These are phyloP conservation scores for Cataglyphis hispanica DNA, from an alignment of 1,140 invertebrate genomes.

Conservation along the genomic window DNA sequence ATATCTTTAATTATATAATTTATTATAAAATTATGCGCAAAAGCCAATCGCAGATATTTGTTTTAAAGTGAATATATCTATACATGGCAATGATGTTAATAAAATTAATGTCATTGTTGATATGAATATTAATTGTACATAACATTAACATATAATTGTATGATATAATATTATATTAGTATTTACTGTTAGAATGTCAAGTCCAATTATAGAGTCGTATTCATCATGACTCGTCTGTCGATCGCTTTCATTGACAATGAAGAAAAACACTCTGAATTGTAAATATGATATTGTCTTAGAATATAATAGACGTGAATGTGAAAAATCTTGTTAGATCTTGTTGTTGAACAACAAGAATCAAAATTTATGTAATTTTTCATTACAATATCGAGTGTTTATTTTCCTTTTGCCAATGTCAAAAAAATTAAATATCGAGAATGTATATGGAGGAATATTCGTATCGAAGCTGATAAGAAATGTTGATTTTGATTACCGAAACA, in stretches of 20 bases:
- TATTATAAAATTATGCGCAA: slow-evolving; percentile 5
- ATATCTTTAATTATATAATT: background rate
- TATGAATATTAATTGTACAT: slow-evolving; percentile 66
- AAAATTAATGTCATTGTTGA: slow-evolving; percentile 5
- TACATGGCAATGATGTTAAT: slow-evolving; percentile 17
- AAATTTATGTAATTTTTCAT: slow-evolving; percentile 21
- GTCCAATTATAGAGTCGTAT: slow-evolving; percentile 57
- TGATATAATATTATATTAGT: slow-evolving; percentile 61
- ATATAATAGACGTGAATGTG: slow-evolving; percentile 46
- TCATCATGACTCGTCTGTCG: slow-evolving; percentile 65
- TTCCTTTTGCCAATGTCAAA: background rate
- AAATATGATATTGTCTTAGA: slow-evolving; percentile 58
- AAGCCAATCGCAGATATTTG: background rate
- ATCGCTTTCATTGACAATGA: slow-evolving; percentile 48
- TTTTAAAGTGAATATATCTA: slow-evolving; percentile 19
- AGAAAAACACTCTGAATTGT: slow-evolving; percentile 33
- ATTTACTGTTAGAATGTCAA: slow-evolving; percentile 67
- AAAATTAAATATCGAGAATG: slow-evolving; percentile 13
- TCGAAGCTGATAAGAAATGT: background rate
- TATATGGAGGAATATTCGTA: background rate
- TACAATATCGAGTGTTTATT: slow-evolving; percentile 18
- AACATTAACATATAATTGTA: slow-evolving; percentile 62
- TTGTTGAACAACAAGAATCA: slow-evolving; percentile 11
- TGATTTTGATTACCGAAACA: background rate
- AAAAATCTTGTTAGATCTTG: slow-evolving; percentile 42